phyloP scores from a whole-genome alignment of 2,797 vertebrate species.

The Mallotus villosus region DNA sequence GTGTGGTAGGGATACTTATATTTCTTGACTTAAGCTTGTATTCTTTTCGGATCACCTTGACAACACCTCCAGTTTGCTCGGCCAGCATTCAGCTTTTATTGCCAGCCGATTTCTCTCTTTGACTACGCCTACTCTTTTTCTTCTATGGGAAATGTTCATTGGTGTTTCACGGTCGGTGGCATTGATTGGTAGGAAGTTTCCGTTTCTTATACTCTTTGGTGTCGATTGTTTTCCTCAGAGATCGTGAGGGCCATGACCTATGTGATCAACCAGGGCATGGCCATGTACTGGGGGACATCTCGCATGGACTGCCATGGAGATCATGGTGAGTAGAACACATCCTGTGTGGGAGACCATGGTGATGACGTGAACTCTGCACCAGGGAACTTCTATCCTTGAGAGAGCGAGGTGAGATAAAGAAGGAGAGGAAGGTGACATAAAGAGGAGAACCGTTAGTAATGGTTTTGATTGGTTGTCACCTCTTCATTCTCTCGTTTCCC shows the following conservation, averaged over 20 bases:
- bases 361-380: background rate
- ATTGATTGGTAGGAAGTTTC: background rate
- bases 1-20: background rate
- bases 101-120: background rate
- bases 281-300: slow-evolving; percentile 99
- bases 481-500: too few relatives aligned
- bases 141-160: too few relatives aligned
- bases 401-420: background rate
- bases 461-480: too few relatives aligned
- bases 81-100: too few relatives aligned
- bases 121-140: too few relatives aligned
- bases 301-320: slow-evolving; percentile 99
- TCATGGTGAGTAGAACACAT: slow-evolving; percentile 82
- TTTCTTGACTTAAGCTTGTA: background rate
- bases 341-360: too few relatives aligned
- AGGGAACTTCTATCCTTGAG: too few relatives aligned
- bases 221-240: slow-evolving; percentile 69
- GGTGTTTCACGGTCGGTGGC: background rate
- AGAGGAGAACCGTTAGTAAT: too few relatives aligned
- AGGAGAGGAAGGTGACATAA: background rate
- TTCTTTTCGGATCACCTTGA: too few relatives aligned
- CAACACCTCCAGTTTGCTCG: background rate
- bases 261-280: slow-evolving; percentile 98
- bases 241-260: slow-evolving; percentile 98
- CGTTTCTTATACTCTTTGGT: background rate